Evolutionary conservation across 2,113 vertebrate species (phyloP).

Genomic region (Trinectes maculatus): DNA sequence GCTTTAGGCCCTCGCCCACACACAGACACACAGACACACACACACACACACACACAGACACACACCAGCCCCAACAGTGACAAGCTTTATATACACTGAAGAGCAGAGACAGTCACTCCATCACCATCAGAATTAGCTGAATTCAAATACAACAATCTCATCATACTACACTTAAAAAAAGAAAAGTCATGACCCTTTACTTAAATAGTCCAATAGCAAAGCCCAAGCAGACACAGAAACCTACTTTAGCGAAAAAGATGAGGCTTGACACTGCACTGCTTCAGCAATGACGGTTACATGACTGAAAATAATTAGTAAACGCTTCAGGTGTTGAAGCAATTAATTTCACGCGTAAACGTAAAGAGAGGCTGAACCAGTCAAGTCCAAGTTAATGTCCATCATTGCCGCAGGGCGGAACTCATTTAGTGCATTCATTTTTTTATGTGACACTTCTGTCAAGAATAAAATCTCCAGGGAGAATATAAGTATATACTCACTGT

Average conservation of each 20-base stretch:
- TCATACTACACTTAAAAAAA: not conserved
- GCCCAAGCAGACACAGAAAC: conserved; percentile 1
- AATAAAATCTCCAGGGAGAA: too few relatives aligned
- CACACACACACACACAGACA: conserved; percentile 2
- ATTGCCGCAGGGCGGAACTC: conserved; percentile 11
- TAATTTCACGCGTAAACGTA: conserved; percentile 47
- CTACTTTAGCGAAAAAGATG: conserved; percentile 10
- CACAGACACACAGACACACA: conserved; percentile 19
- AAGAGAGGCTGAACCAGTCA: conserved; percentile 27
- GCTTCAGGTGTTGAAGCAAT: conserved; percentile 39
- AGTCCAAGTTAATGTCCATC: conserved; percentile 27
- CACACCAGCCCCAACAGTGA: conserved; percentile 3
- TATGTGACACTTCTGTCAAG: too few relatives aligned
- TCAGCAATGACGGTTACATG: conserved; percentile 39
- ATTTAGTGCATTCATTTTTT: too few relatives aligned
- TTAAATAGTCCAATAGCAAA: conserved; percentile 8
- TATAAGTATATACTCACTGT: not conserved
- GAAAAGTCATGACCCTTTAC: not conserved
- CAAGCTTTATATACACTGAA: not conserved
- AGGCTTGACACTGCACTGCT: conserved; percentile 19
- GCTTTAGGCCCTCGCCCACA: not conserved
- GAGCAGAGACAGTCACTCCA: not conserved
- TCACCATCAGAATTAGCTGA: not conserved
- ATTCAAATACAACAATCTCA: not conserved
- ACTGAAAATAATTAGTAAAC: conserved; percentile 42